Percentiles rank a stretch among this genome's conserved stretches.
Conservation (phyloP, 2,113 vertebrate species). For the Nycticebus coucang region DNA sequence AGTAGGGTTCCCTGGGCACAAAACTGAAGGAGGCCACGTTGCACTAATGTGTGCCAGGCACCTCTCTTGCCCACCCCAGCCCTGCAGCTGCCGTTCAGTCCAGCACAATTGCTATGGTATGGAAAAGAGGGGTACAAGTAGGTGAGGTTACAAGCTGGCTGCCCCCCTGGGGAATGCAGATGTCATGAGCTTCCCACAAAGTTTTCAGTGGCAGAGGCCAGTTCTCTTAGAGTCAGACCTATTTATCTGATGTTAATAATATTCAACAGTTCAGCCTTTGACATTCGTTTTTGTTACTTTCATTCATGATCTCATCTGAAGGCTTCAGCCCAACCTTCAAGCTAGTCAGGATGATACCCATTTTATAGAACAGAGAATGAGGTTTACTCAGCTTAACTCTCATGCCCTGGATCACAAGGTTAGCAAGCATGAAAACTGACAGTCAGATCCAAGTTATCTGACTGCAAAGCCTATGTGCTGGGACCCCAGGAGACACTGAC, state of each 20-base stretch:
- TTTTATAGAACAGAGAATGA: not conserved
- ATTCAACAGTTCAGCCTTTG: not conserved
- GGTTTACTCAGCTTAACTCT: not conserved
- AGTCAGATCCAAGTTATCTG: not conserved
- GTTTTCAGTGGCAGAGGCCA: not conserved
- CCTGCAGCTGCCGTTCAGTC: not conserved
- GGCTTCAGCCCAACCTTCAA: not conserved
- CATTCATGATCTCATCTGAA: not conserved
- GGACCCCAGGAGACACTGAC: not conserved
- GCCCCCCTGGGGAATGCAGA: not conserved
- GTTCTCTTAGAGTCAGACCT: not conserved
- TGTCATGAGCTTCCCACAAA: not conserved
- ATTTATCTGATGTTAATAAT: not conserved
- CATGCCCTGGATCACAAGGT: not conserved
- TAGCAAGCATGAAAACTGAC: not conserved
- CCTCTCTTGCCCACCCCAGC: not conserved
- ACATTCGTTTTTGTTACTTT: not conserved
- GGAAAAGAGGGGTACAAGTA: not conserved
- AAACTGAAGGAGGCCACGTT: not conserved
- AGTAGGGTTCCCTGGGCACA: rapidly evolving
- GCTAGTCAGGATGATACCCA: not conserved
- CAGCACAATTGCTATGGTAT: not conserved
- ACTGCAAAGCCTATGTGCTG: not conserved
- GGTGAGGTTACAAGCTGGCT: not conserved
- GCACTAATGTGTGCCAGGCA: not conserved